Conservation (phyloP, 2,888 invertebrate genomes). For the Cerastis leucographa region DNA sequence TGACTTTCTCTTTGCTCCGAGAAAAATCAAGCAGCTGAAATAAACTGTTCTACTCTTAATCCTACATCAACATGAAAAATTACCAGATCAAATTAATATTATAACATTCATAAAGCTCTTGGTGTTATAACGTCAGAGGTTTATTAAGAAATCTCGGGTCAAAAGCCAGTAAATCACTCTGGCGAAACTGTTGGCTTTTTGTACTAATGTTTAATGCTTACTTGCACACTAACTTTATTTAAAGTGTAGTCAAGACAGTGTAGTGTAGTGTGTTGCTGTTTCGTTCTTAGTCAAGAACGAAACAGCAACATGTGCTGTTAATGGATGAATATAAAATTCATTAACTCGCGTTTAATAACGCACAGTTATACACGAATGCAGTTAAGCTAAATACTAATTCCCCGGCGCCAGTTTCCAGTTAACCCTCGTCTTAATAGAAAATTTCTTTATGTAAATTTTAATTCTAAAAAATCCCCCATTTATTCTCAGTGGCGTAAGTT, state of each 20-base stretch:
- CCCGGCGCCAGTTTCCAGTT: constrained; percentile 74
- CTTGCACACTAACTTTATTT: constrained; percentile 22
- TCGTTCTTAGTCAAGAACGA: constrained; percentile 24
- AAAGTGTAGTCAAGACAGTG: constrained; percentile 22
- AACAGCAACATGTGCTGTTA: constrained; percentile 61
- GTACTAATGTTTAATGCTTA: constrained; percentile 23
- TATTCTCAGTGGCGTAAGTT: constrained; percentile 73
- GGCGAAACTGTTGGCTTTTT: constrained; percentile 35
- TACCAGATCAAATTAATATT: constrained; percentile 21
- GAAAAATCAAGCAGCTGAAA: background rate
- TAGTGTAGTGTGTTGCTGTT: too few species aligned
- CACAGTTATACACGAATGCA: constrained; percentile 63
- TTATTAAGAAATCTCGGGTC: constrained; percentile 35
- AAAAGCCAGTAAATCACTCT: constrained; percentile 12
- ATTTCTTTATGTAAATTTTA: constrained; percentile 82
- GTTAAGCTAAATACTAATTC: constrained; percentile 72
- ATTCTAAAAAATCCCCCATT: constrained; percentile 76
- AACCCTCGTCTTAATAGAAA: constrained; percentile 79
- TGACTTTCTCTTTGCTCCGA: background rate
- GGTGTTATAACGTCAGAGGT: constrained; percentile 13
- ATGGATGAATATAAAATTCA: constrained; percentile 58
- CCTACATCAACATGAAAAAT: constrained; percentile 6
- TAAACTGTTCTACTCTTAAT: background rate
- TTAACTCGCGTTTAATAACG: constrained; percentile 49
- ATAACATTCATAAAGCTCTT: constrained; percentile 29